Evolutionary conservation across 2,797 vertebrate genomes (phyloP).

Genomic region (Dallia pectoralis): DNA sequence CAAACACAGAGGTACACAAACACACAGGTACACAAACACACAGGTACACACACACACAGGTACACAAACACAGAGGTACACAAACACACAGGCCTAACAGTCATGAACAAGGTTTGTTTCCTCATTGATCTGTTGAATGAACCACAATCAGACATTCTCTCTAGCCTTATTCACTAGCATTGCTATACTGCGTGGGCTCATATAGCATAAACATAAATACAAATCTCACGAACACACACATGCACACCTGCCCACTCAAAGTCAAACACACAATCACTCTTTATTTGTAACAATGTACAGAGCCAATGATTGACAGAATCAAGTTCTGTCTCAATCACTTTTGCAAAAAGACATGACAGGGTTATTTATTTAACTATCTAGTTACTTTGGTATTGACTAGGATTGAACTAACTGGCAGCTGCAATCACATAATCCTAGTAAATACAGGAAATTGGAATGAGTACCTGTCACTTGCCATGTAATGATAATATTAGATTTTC

Average conservation of each 20-base stretch:
- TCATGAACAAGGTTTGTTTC: no score
- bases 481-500: constrained; percentile 39
- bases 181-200: no score
- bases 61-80: background rate
- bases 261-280: constrained; percentile 6
- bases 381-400: constrained; percentile 5
- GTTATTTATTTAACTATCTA: constrained; percentile 33
- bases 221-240: background rate
- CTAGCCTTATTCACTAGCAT: no score
- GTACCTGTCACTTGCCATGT: constrained; percentile 18
- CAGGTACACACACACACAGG: background rate
- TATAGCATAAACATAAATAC: background rate
- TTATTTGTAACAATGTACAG: constrained; percentile 32
- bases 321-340: constrained; percentile 26
- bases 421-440: background rate
- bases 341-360: constrained; percentile 32
- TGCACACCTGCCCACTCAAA: background rate
- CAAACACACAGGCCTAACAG: no score
- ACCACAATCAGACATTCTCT: no score
- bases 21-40: no score
- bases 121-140: no score
- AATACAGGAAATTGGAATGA: constrained; percentile 15
- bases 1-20: no score
- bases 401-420: constrained; percentile 11
- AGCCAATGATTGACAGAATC: constrained; percentile 38